Percentiles rank a stretch among this genome's conserved stretches.
These are phyloP conservation scores for Chascanopsetta lugubris DNA, from an alignment of 2,113 vertebrate species.

Conservation along the genomic window DNA sequence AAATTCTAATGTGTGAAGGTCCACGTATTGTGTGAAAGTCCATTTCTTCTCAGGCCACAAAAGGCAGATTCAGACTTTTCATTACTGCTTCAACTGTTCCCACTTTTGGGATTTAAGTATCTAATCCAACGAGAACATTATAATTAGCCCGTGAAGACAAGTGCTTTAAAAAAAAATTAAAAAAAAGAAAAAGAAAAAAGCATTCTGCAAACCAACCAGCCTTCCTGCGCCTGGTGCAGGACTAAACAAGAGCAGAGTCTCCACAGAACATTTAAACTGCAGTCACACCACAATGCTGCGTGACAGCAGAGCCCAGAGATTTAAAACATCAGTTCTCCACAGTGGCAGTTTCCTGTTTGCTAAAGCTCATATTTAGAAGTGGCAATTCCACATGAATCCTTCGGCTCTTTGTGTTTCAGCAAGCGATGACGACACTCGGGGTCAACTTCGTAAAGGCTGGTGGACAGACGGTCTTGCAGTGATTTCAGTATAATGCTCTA, in stretches of 20 bases:
- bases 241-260: not conserved
- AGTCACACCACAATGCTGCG: too few species aligned
- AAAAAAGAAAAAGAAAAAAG: too few species aligned
- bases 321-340: not conserved
- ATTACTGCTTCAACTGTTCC: conserved; percentile 8
- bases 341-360: not conserved
- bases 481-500: not conserved
- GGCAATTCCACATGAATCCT: not conserved
- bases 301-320: conserved; percentile 10
- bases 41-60: conserved; percentile 6
- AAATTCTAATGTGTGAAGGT: conserved; percentile 30
- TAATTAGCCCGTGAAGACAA: conserved; percentile 13
- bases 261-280: not conserved
- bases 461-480: conserved; percentile 16
- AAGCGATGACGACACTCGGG: conserved; percentile 12
- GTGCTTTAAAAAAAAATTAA: conserved; percentile 2
- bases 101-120: conserved; percentile 13
- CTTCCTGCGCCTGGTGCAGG: not conserved
- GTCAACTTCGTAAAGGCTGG: conserved; percentile 21
- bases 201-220: conserved; percentile 3
- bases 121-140: conserved; percentile 34
- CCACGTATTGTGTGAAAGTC: conserved; percentile 28
- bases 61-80: not conserved
- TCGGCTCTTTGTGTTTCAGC: conserved; percentile 10
- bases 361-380: conserved; percentile 15